A percentile compares a stretch with the other conserved stretches of the same genome.
These are phyloP conservation scores for Proteles cristata DNA, from an alignment of 2,113 vertebrate species.

Conservation along the genomic window DNA sequence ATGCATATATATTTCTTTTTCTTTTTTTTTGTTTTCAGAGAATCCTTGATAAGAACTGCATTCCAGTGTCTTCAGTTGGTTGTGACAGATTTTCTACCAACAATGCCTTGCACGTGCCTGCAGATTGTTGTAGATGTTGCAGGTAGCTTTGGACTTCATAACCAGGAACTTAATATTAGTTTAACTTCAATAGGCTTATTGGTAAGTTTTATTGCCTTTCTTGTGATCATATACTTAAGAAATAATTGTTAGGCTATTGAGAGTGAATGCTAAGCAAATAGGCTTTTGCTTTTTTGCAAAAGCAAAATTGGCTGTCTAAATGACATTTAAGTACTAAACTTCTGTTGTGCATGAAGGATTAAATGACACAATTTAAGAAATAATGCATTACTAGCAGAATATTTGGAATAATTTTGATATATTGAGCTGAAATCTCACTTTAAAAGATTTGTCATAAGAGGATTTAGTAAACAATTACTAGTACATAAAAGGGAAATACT, in stretches of 20 bases:
- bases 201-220: slow-evolving; percentile 87
- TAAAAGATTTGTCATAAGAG: neutral
- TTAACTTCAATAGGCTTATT: slow-evolving; percentile 98
- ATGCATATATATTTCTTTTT: neutral
- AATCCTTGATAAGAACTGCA: slow-evolving; percentile 97
- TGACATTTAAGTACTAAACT: neutral
- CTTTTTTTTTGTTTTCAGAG: slow-evolving; percentile 86
- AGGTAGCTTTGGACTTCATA: slow-evolving; percentile 98
- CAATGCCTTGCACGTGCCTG: slow-evolving; percentile 98
- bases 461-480: neutral
- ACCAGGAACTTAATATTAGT: slow-evolving; percentile 99
- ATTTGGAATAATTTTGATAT: slow-evolving; percentile 31
- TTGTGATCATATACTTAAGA: slow-evolving; percentile 7
- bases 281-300: too few relatives aligned
- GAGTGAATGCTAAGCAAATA: slow-evolving; percentile 14
- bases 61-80: slow-evolving; percentile 99
- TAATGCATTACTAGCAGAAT: neutral
- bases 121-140: slow-evolving; percentile 99
- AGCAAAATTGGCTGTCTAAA: neutral
- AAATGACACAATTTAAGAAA: neutral
- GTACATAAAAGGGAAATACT: neutral
- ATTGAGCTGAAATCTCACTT: neutral
- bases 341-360: neutral
- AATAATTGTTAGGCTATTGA: neutral
- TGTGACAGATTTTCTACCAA: slow-evolving; percentile 99